Evolutionary conservation across 2,888 invertebrate species (phyloP).

Genomic region (Siphonodentalium dalli): DNA sequence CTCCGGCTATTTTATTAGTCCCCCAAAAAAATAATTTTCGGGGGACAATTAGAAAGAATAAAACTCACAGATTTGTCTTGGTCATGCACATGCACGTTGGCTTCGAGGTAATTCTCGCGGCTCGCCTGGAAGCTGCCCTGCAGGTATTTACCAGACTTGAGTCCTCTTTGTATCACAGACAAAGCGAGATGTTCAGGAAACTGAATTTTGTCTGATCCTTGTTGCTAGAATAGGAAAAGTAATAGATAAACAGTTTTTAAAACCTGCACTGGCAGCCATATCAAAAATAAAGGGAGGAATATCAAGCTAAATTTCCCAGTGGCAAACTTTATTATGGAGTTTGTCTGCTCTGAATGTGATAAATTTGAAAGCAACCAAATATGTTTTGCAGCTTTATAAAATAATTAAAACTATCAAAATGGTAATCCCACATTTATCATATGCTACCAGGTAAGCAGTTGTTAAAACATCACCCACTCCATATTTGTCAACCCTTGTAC

Average conservation of each 20-base stretch:
- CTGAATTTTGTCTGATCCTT: slow-evolving; percentile 37
- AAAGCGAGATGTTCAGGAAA: slow-evolving; percentile 83
- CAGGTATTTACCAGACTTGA: slow-evolving; percentile 77
- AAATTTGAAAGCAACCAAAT: slow-evolving; percentile 1
- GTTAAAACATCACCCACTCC: no score
- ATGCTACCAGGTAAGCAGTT: no score
- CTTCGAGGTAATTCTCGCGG: slow-evolving; percentile 93
- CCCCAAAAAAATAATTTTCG: no score
- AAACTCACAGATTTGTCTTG: slow-evolving; percentile 71
- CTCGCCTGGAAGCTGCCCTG: slow-evolving; percentile 81
- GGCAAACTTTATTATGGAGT: not conserved
- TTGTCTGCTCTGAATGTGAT: not conserved
- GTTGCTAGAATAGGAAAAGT: no score
- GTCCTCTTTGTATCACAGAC: slow-evolving; percentile 78
- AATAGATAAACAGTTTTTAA: no score
- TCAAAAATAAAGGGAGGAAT: not conserved
- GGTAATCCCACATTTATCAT: no score
- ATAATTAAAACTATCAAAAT: no score
- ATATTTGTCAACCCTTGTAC: no score
- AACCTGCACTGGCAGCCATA: not conserved
- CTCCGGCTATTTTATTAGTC: no score
- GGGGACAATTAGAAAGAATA: not conserved
- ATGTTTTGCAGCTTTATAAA: no score
- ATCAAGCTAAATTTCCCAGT: not conserved
- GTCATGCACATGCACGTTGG: slow-evolving; percentile 80